Evolutionary conservation across 2,888 invertebrate species (phyloP).

Genomic region (Coenonympha arcania): DNA sequence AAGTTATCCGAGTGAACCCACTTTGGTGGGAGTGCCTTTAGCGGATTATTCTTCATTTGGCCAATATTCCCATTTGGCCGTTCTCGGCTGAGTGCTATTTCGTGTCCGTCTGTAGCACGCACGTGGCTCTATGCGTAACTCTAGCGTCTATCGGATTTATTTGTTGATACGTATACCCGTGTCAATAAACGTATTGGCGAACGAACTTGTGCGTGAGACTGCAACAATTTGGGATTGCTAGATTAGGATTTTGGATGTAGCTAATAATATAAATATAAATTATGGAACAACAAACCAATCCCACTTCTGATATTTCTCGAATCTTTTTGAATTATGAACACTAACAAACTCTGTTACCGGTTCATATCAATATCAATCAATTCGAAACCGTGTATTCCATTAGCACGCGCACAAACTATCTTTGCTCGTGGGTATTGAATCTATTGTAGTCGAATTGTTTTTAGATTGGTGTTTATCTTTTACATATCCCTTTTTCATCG

Average conservation of each 20-base stretch:
- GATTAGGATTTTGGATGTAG: too few relatives aligned
- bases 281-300: background rate
- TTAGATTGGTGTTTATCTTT: conserved; percentile 14
- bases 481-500: background rate
- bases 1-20: conserved; percentile 34
- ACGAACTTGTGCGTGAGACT: too few relatives aligned
- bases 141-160: conserved; percentile 21
- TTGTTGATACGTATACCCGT: background rate
- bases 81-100: conserved; percentile 59
- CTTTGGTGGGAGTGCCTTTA: conserved; percentile 31
- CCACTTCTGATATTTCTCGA: background rate
- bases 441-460: conserved; percentile 8
- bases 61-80: conserved; percentile 50
- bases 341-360: background rate
- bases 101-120: conserved; percentile 49
- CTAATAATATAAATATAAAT: too few relatives aligned
- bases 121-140: conserved; percentile 21
- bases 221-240: too few relatives aligned
- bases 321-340: background rate
- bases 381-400: background rate
- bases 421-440: background rate
- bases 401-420: conserved; percentile 9
- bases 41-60: conserved; percentile 30
- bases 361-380: background rate
- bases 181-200: too few relatives aligned